Conservation (phyloP, 2,888 invertebrate species). For the Platycheirus rosarum region DNA sequence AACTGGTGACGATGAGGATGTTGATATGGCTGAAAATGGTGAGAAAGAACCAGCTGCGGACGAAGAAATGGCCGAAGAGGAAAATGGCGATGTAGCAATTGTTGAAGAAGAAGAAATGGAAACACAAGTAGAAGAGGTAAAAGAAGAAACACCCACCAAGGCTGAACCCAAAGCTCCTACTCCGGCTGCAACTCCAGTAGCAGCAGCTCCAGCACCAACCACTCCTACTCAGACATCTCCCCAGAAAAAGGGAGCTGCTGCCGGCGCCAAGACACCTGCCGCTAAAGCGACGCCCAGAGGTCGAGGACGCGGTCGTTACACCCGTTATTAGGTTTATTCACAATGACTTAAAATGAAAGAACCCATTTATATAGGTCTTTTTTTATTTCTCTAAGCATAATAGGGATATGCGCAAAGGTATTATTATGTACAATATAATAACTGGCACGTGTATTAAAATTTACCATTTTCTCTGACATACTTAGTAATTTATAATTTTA, state of each 20-base stretch:
- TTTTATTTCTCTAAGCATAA: conserved; percentile 56
- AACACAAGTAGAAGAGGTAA: conserved; percentile 77
- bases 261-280: conserved; percentile 75
- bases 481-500: conserved; percentile 66
- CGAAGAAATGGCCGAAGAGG: conserved; percentile 74
- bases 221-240: conserved; percentile 84
- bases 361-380: conserved; percentile 35
- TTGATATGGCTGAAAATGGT: conserved; percentile 82
- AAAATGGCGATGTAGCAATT: conserved; percentile 75
- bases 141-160: conserved; percentile 76
- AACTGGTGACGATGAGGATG: conserved; percentile 84
- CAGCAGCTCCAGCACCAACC: conserved; percentile 78
- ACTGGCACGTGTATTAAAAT: conserved; percentile 53
- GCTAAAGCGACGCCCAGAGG: conserved; percentile 81
- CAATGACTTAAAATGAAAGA: conserved; percentile 20
- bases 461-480: conserved; percentile 62
- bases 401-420: conserved; percentile 46
- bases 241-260: conserved; percentile 76
- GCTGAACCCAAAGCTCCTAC: conserved; percentile 77
- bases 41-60: conserved; percentile 80
- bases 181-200: conserved; percentile 77
- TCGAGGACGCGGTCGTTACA: conserved; percentile 82
- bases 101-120: conserved; percentile 78
- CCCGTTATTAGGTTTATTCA: conserved; percentile 78
- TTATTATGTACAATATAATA: conserved; percentile 28